Base-by-base conservation (phyloP, 2,113 vertebrate species). In the Cyphomyrus plagiostoma region DNA sequence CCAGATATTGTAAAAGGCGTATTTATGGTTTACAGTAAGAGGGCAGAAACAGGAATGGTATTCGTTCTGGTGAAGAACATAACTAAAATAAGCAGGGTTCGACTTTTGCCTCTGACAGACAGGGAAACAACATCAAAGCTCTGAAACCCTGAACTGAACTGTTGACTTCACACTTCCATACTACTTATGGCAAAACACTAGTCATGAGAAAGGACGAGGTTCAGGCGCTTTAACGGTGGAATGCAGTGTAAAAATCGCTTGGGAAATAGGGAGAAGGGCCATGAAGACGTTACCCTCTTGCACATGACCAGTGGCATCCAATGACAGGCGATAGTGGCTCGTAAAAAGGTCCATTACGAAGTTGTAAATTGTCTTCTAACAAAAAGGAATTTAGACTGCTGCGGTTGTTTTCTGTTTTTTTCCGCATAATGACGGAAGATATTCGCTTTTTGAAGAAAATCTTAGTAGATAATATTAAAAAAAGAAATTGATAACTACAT, bases 331-430 rank as follows among this genome's bases (percentile, higher is more conserved):
- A 97, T 97, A 96, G 95, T 97, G 96, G 97, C 97, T 97, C 98
- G 97, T 99, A 98, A 99, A 99, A 98, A 97, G 96, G 95, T 98
- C 97, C 96, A 98, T 98, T 97, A 97, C 98, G 95, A 96, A 98
- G 98, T 96, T 98, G 98, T 99, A 99, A 99, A 99, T 99, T 98
- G 97, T 98, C 97, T 97, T 97, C 97, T 97, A 97, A 99, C 98
- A 99, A 98, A 99, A 98, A 99, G 97, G 97, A 98, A 98, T 98
- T 97, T 97, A 26, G 94, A 93, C 94, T 95, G 98, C 97, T 97
- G 97, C 97, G 98, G 96, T 97, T 97, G 97, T 96, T 96, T 95
- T 96, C 95, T 95, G 96, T 96, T 93, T 97, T 96, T 93, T 96
- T 95, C 96, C 95, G 96, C 97, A 97, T 97, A 97, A 97, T 96